Percentiles rank a stretch among this genome's conserved stretches.
Evolutionary conservation across 2,113 vertebrate genomes (phyloP).

Genomic region (Fregata magnificens): DNA sequence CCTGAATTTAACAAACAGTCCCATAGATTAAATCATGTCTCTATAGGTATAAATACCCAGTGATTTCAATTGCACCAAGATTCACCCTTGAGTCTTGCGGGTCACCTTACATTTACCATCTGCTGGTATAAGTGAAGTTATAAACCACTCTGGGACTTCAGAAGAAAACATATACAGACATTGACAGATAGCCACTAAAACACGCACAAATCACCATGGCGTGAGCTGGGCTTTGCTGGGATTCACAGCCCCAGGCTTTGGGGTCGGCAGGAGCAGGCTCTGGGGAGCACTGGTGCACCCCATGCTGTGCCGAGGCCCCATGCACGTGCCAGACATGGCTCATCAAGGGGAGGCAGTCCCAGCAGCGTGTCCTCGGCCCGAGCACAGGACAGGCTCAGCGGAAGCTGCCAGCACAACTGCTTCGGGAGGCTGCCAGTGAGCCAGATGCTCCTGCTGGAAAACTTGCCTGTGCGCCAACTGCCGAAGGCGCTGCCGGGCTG

Average conservation of each 20-base stretch:
- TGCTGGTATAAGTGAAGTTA: not conserved
- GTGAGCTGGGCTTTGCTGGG: not conserved
- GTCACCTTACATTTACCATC: not conserved
- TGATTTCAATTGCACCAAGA: not conserved
- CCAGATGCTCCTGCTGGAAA: constrained; percentile 57
- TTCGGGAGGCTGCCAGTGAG: not conserved
- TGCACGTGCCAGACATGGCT: rapidly evolving
- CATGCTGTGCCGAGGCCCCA: rapidly evolving
- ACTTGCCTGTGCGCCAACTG: not conserved
- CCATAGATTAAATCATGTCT: not conserved
- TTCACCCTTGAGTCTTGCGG: not conserved
- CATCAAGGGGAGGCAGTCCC: not conserved
- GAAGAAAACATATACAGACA: not conserved
- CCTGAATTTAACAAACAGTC: not conserved
- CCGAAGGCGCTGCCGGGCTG: not conserved
- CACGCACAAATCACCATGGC: rapidly evolving
- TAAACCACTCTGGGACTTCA: not conserved
- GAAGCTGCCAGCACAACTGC: not conserved
- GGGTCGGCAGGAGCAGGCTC: not conserved
- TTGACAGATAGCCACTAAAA: not conserved
- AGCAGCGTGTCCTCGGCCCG: rapidly evolving
- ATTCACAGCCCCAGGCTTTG: not conserved
- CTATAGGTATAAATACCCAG: not conserved
- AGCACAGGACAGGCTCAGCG: not conserved
- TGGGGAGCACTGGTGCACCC: not conserved